Percentiles rank a stretch among this genome's conserved stretches.
phyloP scores from a whole-genome alignment of 2,797 vertebrate genomes.

The Sphenodon punctatus region DNA sequence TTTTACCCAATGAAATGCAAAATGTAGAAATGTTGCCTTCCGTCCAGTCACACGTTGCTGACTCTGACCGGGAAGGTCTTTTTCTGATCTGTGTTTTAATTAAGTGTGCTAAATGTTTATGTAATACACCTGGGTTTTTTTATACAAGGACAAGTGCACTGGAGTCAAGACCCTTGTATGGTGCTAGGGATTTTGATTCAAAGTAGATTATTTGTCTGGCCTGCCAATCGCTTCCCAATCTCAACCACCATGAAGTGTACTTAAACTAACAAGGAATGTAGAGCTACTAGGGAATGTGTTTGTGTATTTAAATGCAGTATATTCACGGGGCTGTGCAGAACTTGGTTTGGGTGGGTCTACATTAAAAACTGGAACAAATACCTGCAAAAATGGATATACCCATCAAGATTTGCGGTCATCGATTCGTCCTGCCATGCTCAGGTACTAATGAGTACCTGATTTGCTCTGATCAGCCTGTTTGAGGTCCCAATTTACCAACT shows the following conservation, averaged over 20 bases:
- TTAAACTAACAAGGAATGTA: background rate
- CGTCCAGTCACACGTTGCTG: background rate
- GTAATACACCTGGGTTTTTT: background rate
- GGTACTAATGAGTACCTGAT: too few relatives aligned
- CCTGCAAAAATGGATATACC: too few relatives aligned
- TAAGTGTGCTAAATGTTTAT: background rate
- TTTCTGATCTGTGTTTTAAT: background rate
- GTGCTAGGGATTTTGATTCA: rapidly evolving
- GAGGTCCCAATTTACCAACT: too few relatives aligned
- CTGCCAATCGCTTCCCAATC: background rate
- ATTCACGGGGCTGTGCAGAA: too few relatives aligned
- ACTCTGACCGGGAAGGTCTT: background rate
- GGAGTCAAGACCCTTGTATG: background rate
- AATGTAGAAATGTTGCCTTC: background rate
- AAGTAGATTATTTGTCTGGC: background rate
- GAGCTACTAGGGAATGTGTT: too few relatives aligned
- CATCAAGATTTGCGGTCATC: too few relatives aligned
- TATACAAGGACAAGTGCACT: background rate
- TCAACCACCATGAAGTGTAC: background rate
- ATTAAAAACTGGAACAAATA: too few relatives aligned
- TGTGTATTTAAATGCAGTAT: too few relatives aligned
- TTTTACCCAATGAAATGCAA: background rate
- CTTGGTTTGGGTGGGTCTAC: too few relatives aligned
- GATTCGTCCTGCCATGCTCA: too few relatives aligned
- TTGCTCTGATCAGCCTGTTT: too few relatives aligned